A percentile compares a stretch with the other conserved stretches of the same genome.
These are phyloP conservation scores for Melipona beecheii DNA, from an alignment of 2,888 invertebrate species.

Conservation along the genomic window DNA sequence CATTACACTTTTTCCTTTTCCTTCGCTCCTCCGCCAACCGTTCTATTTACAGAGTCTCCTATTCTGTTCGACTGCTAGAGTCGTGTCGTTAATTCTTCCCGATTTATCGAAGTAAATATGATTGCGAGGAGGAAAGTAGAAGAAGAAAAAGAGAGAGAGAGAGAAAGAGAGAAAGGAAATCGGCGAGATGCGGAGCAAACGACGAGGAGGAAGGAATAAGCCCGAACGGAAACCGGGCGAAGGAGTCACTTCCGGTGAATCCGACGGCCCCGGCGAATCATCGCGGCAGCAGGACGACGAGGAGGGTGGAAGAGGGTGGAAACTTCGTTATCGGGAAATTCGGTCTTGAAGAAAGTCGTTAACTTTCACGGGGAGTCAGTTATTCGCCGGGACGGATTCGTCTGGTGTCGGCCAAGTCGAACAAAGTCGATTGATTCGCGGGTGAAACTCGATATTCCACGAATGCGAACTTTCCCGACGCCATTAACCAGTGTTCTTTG, in stretches of 20 bases:
- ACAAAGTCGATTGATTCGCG: constrained; percentile 70
- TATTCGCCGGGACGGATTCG: constrained; percentile 63
- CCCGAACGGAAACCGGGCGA: constrained; percentile 20
- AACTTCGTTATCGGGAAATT: constrained; percentile 77
- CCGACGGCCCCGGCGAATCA: constrained; percentile 8
- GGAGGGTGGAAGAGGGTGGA: neutral
- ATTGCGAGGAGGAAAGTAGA: constrained; percentile 48
- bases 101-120: constrained; percentile 68
- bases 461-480: constrained; percentile 61
- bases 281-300: neutral
- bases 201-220: constrained; percentile 20
- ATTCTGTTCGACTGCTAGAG: neutral
- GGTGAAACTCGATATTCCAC: constrained; percentile 65
- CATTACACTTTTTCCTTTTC: no score
- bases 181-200: constrained; percentile 40
- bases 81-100: constrained; percentile 15
- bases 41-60: neutral
- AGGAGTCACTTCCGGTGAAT: constrained; percentile 36
- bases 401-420: constrained; percentile 66
- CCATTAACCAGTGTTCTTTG: constrained; percentile 62
- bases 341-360: constrained; percentile 74
- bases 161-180: constrained; percentile 38
- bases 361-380: constrained; percentile 65
- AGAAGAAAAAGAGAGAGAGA: no score
- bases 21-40: no score